Evolutionary conservation across 2,888 invertebrate species (phyloP), one percentile per base, ranked within the genome.

Genomic region (Lasioglossum villosulum): DNA sequence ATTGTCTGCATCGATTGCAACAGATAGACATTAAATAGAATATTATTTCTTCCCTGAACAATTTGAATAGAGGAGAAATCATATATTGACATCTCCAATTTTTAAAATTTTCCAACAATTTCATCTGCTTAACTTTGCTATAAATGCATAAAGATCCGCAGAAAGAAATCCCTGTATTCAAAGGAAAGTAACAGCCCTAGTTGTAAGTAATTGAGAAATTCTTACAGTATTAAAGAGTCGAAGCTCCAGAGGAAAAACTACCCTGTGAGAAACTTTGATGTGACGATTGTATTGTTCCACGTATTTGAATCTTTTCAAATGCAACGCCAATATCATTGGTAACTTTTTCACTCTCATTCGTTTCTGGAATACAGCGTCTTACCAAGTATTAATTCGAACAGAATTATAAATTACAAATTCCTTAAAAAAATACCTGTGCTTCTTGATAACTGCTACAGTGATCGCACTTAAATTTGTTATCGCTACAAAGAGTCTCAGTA

Each of bases 401-500:
- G 12, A 63, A 66, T 68, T 34, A 42, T 16, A 76, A 2, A 12
- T 1, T 56, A 19, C 8, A 72, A 1, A 37, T 10, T 34, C 63
- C 12, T 37, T 78, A 52, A 30, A 71, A 42, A 27, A 68, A 66
- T 88, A 96, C 96, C 96, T 99, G 99, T 71, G 99, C 99, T 96
- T 99, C 99, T 95, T 99, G 99, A 96, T 99, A 99, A 96, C 99
- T 99, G 96, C 99, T 99, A 95, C 99, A 99, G 94, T 99, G 98
- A 96, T 99, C 99, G 96, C 99, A 99, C 96, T 99, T 99, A 95
- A 99, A 99, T 96, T 99, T 99, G 96, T 99, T 99, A 95, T 99
- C 99, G 93, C 98, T 98, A 96, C 99, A 99, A 71, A 99, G 96
- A 1, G 99, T 99, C 95, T 99, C 99, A 84, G 99, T 99, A 95